Evolutionary conservation across 2,113 vertebrate genomes (phyloP), one percentile per base, ranked within the genome.

Genomic region (Thamnaconus septentrionalis): DNA sequence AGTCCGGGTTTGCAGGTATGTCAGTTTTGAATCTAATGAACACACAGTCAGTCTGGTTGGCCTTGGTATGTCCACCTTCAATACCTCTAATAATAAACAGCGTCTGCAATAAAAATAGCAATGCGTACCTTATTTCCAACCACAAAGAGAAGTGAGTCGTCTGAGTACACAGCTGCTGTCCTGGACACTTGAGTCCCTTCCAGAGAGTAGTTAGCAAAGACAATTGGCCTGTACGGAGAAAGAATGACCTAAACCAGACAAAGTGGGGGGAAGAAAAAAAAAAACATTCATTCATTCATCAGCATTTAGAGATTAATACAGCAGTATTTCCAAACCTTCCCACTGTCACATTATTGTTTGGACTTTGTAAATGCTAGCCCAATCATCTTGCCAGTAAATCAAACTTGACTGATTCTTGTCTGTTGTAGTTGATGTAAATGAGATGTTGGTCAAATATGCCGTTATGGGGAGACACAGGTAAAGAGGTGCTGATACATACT

Each of bases 121-220:
- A 75, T 48, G 12, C 4, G 3, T 69, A 98, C 97, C 95, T 96
- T 93, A 79, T 93, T 90, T 79, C 94, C 93, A 3, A 92, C 85
- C 0, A 92, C 54, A 61, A 99, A 96, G 50, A 97, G 81, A 67
- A 99, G 87, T 0, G 87, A 89, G 39, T 90, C 85, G 0, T 75
- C 63, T 7, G 74, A 88, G 44, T 90, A 89, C 45, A 87, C 87
- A 41, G 91, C 83, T 69, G 93, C 83, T 5, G 87, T 90, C 7
- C 86, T 91, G 5, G 86, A 91, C 48, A 98, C 88, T 45, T 85
- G 69, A 0, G 47, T 57, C 40, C 79, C 85, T 58, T 89, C 93
- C 82, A 99, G 83, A n/a, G 95, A 96, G 85, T 94, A 99, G 89
- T 99, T 98, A 66, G 97, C 93, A 87, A 94, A 92, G 60, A 93